Evolutionary conservation across 2,113 vertebrate species (phyloP).

Genomic region (Hyperoodon ampullatus): DNA sequence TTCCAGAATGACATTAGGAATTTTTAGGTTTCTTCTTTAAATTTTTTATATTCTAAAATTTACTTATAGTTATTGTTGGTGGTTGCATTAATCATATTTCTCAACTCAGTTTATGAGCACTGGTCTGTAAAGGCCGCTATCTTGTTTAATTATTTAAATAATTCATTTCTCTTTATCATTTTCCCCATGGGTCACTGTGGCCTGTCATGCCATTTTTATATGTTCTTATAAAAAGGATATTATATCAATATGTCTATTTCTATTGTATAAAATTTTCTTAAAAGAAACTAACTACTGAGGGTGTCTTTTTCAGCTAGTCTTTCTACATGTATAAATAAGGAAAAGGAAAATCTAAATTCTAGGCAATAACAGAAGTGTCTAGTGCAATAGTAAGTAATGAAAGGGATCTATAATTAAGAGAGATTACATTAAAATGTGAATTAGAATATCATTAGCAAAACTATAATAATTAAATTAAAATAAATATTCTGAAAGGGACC

Average conservation of each 20-base stretch:
- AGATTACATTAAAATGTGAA: constrained; percentile 10
- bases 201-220: background rate
- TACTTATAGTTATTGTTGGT: background rate
- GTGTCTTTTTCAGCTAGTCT: background rate
- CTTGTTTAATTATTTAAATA: background rate
- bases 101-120: background rate
- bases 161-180: background rate
- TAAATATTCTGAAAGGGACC: constrained; percentile 13
- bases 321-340: background rate
- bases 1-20: background rate
- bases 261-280: background rate
- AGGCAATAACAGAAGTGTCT: background rate
- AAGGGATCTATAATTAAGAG: constrained; percentile 11
- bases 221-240: background rate
- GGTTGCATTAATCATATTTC: background rate
- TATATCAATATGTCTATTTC: background rate
- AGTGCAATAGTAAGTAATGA: background rate
- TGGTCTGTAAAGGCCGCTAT: background rate
- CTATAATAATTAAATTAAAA: background rate
- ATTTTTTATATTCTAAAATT: background rate
- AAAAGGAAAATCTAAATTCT: constrained; percentile 28
- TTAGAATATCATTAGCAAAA: constrained; percentile 28
- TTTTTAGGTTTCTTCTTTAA: background rate
- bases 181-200: background rate
- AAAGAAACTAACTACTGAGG: background rate